Evolutionary conservation across 1,140 invertebrate species (phyloP), one percentile per base, ranked within the genome.

Genomic region (Potamilus streckersoni): DNA sequence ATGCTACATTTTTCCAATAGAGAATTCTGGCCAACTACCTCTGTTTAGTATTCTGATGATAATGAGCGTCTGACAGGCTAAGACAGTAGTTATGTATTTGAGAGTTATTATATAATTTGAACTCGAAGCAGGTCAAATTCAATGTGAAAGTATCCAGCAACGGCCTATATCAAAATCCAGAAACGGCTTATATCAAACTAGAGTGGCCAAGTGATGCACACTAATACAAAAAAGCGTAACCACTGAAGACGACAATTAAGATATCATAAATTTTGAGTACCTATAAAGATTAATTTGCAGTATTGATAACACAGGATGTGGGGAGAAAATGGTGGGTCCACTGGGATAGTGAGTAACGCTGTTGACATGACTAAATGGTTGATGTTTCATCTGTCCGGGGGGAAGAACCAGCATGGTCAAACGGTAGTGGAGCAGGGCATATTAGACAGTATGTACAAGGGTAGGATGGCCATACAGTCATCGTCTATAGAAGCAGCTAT

Each of bases 341-440:
- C 74, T 12, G 79, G 74, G 17, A 55, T 80, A 4, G 72, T 80
- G 74, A 73, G 71, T 27, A 72, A 27, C 17, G 75, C 79, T 11
- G 20, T 5, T 27, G 79, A 80, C 65, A 76, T 80, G 61, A 61
- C 79, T 27, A 73, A 76, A 57, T 80, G 79, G 79, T 76, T 80
- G 74, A n/a, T 72, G 13, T 71, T 80, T 31, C 74, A 76, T 17
- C 49, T 80, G 49, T 69, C 61, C 19, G 71, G 59, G 13, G 79
- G 79, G 20, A 64, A 59, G 55, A 76, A 73, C 56, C 58, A 77
- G 60, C 55, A 66, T 17, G 74, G 74, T 17, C 66, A 63, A n/a
- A n/a, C 19, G 8, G 69, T 80, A 4, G 65, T 80, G 55, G 27
- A 17, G 1, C 1, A 38, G 19, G 20, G 5, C n/a, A 73, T 65